phyloP scores from a whole-genome alignment of 1,140 invertebrate genomes.

The Megathymus violae region DNA sequence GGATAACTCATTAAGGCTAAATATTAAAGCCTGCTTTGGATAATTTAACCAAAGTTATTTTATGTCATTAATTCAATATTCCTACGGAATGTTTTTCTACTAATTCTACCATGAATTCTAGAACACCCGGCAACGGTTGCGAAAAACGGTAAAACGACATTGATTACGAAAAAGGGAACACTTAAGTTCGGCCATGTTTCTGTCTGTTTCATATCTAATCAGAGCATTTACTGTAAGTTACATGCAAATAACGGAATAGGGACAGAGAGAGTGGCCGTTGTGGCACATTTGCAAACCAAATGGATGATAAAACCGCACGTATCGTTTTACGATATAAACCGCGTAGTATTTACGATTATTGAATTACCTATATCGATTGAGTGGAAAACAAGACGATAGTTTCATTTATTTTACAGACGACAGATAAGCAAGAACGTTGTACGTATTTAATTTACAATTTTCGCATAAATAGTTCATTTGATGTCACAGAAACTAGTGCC shows the following conservation, averaged over 20 bases:
- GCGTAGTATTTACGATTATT: background rate
- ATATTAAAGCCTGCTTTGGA: too few relatives aligned
- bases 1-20: too few relatives aligned
- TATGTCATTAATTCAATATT: background rate
- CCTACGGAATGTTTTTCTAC: too few relatives aligned
- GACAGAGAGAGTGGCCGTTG: conserved; percentile 3
- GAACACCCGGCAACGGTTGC: background rate
- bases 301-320: background rate
- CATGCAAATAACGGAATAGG: conserved; percentile 1
- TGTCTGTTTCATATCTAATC: background rate
- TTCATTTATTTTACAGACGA: background rate
- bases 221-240: background rate
- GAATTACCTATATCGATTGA: too few relatives aligned
- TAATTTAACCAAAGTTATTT: too few relatives aligned
- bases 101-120: background rate
- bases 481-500: background rate
- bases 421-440: too few relatives aligned
- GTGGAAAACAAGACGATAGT: too few relatives aligned
- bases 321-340: conserved; percentile 18
- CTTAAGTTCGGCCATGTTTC: background rate
- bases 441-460: too few relatives aligned
- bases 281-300: conserved; percentile 17
- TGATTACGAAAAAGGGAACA: background rate
- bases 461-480: background rate
- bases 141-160: background rate